Percentiles rank a stretch among this genome's conserved stretches.
Evolutionary conservation across 2,888 invertebrate genomes (phyloP).

Genomic region (Plebejus argus): DNA sequence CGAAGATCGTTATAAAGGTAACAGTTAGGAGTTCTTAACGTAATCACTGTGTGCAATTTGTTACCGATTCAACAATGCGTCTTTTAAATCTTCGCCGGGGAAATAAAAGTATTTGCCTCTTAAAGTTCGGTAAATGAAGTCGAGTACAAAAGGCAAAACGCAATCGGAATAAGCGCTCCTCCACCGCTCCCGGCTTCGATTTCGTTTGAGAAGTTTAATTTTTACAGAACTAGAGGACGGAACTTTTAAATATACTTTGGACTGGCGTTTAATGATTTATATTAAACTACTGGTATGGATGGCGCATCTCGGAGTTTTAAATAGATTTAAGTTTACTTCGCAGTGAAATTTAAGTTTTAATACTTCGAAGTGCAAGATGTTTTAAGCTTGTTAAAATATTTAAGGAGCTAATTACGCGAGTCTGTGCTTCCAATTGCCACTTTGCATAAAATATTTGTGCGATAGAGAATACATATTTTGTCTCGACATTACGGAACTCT

Average conservation of each 20-base stretch:
- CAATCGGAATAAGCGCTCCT: constrained; percentile 74
- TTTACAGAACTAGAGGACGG: constrained; percentile 69
- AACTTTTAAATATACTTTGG: constrained; percentile 64
- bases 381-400: constrained; percentile 18
- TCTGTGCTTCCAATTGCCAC: not conserved
- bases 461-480: not conserved
- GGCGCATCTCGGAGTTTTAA: constrained; percentile 21
- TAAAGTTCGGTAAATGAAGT: constrained; percentile 78
- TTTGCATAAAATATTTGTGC: not conserved
- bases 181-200: constrained; percentile 69
- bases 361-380: not conserved
- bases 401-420: constrained; percentile 12
- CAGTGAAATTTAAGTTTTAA: constrained; percentile 7
- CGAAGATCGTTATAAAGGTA: constrained; percentile 48
- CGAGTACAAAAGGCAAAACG: constrained; percentile 77
- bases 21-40: constrained; percentile 64
- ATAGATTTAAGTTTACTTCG: constrained; percentile 14
- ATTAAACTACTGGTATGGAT: constrained; percentile 22
- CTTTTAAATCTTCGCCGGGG: constrained; percentile 68
- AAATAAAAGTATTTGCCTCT: constrained; percentile 70
- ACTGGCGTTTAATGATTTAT: constrained; percentile 52
- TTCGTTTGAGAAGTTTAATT: constrained; percentile 72
- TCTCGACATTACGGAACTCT: not conserved
- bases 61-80: constrained; percentile 79
- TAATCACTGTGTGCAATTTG: constrained; percentile 77